These are phyloP conservation scores for Euzetes globulus DNA, from an alignment of 2,888 invertebrate genomes.

Conservation along the genomic window DNA sequence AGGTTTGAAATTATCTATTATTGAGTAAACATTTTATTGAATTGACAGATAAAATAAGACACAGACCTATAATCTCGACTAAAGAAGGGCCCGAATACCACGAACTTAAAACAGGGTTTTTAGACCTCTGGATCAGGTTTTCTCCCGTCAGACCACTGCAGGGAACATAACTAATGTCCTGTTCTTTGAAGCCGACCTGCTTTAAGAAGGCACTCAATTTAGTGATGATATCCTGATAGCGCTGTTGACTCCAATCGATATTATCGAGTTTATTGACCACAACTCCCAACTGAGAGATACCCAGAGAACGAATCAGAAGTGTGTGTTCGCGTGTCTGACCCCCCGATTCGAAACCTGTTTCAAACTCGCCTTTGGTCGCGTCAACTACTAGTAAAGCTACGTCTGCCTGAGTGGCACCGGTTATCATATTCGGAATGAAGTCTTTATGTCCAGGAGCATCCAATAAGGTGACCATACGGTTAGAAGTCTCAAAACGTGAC, in stretches of 20 bases:
- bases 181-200: conserved; percentile 82
- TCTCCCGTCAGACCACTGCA: conserved; percentile 94
- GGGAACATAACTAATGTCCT: conserved; percentile 79
- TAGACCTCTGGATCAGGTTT: conserved; percentile 57
- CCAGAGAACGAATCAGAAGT: conserved; percentile 73
- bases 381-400: conserved; percentile 93
- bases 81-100: conserved; percentile 74
- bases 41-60: too few relatives aligned
- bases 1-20: conserved; percentile 73
- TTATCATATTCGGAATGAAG: conserved; percentile 99
- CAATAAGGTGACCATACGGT: conserved; percentile 69
- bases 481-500: conserved; percentile 79
- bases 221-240: conserved; percentile 78
- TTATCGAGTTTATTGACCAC: conserved; percentile 97
- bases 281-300: conserved; percentile 86
- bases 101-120: conserved; percentile 51
- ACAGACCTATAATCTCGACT: conserved; percentile 61
- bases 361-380: conserved; percentile 88
- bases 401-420: conserved; percentile 96
- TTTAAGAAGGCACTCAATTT: conserved; percentile 75
- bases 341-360: conserved; percentile 95
- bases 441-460: conserved; percentile 99
- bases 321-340: conserved; percentile 98
- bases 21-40: neutral
- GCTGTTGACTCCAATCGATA: conserved; percentile 78